Conservation (phyloP, 1,140 invertebrate species). For the Drosophila nigromelanica region DNA sequence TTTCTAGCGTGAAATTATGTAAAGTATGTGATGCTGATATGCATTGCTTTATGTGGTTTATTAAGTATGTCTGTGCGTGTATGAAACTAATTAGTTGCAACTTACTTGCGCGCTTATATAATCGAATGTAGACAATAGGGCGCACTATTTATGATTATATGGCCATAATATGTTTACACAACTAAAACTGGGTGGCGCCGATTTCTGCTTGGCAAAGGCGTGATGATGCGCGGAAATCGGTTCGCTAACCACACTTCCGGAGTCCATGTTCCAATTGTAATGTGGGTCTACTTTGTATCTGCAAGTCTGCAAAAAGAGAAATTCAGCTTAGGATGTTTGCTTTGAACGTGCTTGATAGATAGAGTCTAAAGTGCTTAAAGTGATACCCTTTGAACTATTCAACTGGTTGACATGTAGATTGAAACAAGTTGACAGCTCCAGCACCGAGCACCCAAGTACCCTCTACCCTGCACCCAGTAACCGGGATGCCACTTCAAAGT, state of each 20-base stretch:
- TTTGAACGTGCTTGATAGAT: background rate
- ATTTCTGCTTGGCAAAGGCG: conserved; percentile 82
- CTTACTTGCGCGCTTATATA: conserved; percentile 61
- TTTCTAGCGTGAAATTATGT: conserved; percentile 78
- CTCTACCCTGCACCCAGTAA: no score
- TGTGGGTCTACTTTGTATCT: background rate
- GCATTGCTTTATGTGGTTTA: no score
- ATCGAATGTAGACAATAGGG: conserved; percentile 73
- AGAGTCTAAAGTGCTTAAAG: background rate
- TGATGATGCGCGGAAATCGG: conserved; percentile 83
- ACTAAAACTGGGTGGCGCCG: conserved; percentile 59
- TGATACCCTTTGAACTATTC: conserved; percentile 30
- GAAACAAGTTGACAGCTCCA: conserved; percentile 14
- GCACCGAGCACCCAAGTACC: conserved; percentile 23
- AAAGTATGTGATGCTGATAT: conserved; percentile 52
- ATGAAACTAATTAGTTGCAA: conserved; percentile 63
- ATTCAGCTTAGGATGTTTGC: background rate
- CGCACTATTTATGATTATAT: conserved; percentile 20
- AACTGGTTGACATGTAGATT: conserved; percentile 5
- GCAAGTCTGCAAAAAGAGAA: conserved; percentile 41
- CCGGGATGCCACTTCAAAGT: conserved; percentile 46
- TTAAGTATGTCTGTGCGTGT: conserved; percentile 50
- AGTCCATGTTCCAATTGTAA: conserved; percentile 62
- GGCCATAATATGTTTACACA: conserved; percentile 15
- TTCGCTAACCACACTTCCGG: conserved; percentile 82